phyloP scores from a whole-genome alignment of 2,797 vertebrate species.

The Coregonus ussuriensis region DNA sequence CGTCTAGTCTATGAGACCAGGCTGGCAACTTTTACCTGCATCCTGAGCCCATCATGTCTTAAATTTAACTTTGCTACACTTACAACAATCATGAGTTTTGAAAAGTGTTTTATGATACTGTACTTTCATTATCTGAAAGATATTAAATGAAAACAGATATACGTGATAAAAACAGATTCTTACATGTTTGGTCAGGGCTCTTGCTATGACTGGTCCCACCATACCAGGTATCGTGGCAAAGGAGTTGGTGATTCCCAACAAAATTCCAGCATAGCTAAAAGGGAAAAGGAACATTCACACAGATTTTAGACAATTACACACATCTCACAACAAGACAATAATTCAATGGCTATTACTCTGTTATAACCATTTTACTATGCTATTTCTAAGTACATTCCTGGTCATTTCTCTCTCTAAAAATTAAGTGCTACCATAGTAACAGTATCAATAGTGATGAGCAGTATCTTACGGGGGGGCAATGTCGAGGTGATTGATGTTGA shows the following conservation, averaged over 20 bases:
- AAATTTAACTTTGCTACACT: too few species aligned
- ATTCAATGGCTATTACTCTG: slow-evolving; percentile 22
- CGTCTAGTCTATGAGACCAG: too few species aligned
- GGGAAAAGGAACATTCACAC: slow-evolving; percentile 9
- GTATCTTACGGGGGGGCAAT: slow-evolving; percentile 94
- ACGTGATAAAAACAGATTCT: slow-evolving; percentile 57
- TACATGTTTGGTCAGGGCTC: slow-evolving; percentile 86
- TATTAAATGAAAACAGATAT: neutral
- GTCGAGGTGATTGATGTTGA: slow-evolving; percentile 96
- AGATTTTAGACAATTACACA: too few species aligned
- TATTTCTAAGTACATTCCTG: neutral
- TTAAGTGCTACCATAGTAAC: neutral
- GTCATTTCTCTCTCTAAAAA: neutral
- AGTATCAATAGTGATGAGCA: slow-evolving; percentile 26
- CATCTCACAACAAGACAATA: slow-evolving; percentile 22
- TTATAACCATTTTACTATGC: neutral
- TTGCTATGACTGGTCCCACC: slow-evolving; percentile 92
- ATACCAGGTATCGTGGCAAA: slow-evolving; percentile 97
- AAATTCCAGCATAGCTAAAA: slow-evolving; percentile 91
- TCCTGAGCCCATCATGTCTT: too few species aligned
- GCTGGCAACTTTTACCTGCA: too few species aligned
- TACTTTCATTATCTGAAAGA: neutral
- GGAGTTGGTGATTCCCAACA: slow-evolving; percentile 97
- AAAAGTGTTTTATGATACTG: neutral
- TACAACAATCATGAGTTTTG: neutral